Conservation (phyloP, 2,888 invertebrate species). For the Isotomurus palustris region DNA sequence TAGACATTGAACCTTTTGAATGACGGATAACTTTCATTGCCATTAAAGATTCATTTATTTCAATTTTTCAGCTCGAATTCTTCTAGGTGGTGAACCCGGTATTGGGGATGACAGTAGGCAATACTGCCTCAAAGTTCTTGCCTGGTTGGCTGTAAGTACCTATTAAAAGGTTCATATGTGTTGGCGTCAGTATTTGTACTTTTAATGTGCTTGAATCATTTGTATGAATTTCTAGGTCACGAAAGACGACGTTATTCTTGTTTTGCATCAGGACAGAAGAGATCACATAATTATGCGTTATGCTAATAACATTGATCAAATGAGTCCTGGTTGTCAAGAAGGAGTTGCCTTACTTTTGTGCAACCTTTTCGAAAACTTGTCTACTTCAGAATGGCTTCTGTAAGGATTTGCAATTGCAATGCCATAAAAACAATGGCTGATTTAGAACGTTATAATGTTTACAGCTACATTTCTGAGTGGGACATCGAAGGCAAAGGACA, state of each 20-base stretch:
- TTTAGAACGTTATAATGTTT: neutral
- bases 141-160: constrained; percentile 62
- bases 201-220: neutral
- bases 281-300: constrained; percentile 85
- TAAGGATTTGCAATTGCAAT: constrained; percentile 12
- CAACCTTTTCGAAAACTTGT: constrained; percentile 82
- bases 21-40: neutral
- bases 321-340: constrained; percentile 68
- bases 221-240: constrained; percentile 29
- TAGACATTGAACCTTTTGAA: no score
- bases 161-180: neutral
- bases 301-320: constrained; percentile 72
- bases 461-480: constrained; percentile 84
- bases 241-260: constrained; percentile 81
- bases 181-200: neutral
- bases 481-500: constrained; percentile 59
- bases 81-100: constrained; percentile 41
- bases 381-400: constrained; percentile 85
- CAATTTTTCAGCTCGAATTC: constrained; percentile 33
- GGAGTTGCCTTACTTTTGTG: constrained; percentile 76
- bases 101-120: constrained; percentile 58
- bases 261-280: constrained; percentile 82
- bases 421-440: neutral
- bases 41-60: neutral
- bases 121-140: constrained; percentile 65